Evolutionary conservation across 2,797 vertebrate genomes (phyloP), one percentile per base, ranked within the genome.

Genomic region (Parauchenoglanis ngamensis): DNA sequence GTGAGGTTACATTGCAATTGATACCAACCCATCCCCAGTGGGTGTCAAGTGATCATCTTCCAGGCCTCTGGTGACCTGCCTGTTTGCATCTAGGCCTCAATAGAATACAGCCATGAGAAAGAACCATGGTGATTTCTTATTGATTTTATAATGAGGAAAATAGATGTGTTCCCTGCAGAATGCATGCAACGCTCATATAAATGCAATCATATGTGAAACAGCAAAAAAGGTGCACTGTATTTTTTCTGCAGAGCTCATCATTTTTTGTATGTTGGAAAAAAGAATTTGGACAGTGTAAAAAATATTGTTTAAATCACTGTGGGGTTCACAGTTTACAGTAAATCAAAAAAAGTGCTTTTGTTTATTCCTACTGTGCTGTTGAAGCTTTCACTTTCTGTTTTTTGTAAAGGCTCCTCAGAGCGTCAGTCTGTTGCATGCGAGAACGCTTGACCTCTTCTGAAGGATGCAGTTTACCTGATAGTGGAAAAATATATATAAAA

Each of bases 51-150:
- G 86, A 87, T 75, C 70, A 80, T 86, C 72, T 88, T 40, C 17
- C 72, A 81, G 57, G 85, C 76, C 89, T 87, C 89, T 84, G 70
- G 90, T 72, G 89, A 91, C 52, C 44, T 79, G 19, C 28, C 54
- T 79, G 31, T 79, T 79, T 79, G 28, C 2, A 10, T 40, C 19
- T 35, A 23, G 77, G 54, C 31, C 28, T 57, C 19, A 57, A 13
- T 35, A 59, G 54, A 79, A 40, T 23, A 35, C 28, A 79, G 54
- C 8, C 8, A 23, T 57, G 54, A 35, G 54, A 79, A 35, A 79
- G 54, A 79, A 57, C 28, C 77, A 35, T 79, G 54, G 19, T 59
- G 54, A 79, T 57, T 79, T 56, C 21, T 31, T 78, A 78, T 35
- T 57, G 28, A 78, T 56, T 78, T 78, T 52, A 57, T 78, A 35